Evolutionary conservation across 2,113 vertebrate genomes (phyloP), one percentile per base, ranked within the genome.

Genomic region (Sebastes fasciatus): DNA sequence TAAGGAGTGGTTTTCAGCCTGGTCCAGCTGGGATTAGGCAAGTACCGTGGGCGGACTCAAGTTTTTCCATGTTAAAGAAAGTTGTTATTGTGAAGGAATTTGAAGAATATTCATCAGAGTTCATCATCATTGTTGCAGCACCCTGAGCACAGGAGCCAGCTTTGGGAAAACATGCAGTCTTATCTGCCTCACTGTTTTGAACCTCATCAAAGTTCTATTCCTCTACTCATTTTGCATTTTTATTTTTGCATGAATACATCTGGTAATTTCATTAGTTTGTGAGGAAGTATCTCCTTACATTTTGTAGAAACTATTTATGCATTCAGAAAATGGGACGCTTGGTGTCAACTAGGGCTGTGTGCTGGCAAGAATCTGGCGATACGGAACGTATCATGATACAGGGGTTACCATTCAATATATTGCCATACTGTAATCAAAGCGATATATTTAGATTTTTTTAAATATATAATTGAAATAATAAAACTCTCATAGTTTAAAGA

Each of bases 21-120:
- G 26, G 17, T 71, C 10, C 72, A 72, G 4, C 21, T 55, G 21
- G 49, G 58, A 52, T 79, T 61, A 63, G 23, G 75, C 23, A 71
- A 74, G 64, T 17, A 21, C 10, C n/a, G 58, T 70, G 10, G 6
- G 51, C 57, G 65, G 57, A 61, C 46, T 65, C 23, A 52, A 1
- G 45, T 14, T 51, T 72, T 75, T 67, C 57, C 46, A 16, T 21
- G 9, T 52, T 52, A 54, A 67, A 82, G n/a, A 79, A 70, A 58
- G 45, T 67, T 57, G 2, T 67, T 21, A 21, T 79, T 79, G n/a
- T 71, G 48, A 13, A 67, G 52, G 21, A 72, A 23, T 64, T 5
- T 21, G 5, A 42, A 5, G 26, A 21, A 57, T 55, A 23, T 12
- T 60, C 26, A 26, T 26, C 26, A 13, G 8, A 54, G 19, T 63